A percentile compares a stretch with the other conserved stretches of the same genome.
These are phyloP conservation scores for Temnopleurus reevesii DNA, from an alignment of 53 echinoderm and acorn worm species.

Conservation along the genomic window DNA sequence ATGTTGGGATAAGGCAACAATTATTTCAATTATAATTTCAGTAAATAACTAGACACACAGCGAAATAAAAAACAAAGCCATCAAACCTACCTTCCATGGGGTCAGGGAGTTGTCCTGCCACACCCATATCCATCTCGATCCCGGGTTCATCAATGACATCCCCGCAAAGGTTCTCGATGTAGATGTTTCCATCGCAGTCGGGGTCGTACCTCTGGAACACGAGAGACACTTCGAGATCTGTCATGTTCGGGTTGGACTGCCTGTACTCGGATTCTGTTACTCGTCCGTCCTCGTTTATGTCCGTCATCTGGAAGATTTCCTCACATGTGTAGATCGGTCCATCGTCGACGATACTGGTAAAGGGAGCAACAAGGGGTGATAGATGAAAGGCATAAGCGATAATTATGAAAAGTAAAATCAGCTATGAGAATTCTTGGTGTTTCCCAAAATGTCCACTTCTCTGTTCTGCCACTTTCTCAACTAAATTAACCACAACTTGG, in stretches of 20 bases:
- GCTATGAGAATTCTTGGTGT: no score
- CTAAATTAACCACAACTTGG: no score
- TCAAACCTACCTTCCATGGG: constrained; percentile 47
- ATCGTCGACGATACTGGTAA: not conserved
- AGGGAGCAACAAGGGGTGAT: not conserved
- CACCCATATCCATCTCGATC: not conserved
- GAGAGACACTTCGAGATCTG: not conserved
- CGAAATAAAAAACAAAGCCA: not conserved
- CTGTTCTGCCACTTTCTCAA: no score
- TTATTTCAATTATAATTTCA: no score
- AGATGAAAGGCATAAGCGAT: not conserved
- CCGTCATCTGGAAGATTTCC: constrained; percentile 51
- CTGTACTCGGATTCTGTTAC: constrained; percentile 50
- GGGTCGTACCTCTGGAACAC: constrained; percentile 55
- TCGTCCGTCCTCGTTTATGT: constrained; percentile 21
- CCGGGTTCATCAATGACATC: not conserved
- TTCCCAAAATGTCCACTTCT: no score
- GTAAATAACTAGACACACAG: not conserved
- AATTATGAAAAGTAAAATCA: no score
- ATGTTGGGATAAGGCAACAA: no score
- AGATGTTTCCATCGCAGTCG: constrained; percentile 44
- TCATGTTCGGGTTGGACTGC: constrained; percentile 44
- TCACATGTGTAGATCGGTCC: constrained; percentile 16
- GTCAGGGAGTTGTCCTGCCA: constrained; percentile 7
- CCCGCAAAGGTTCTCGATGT: constrained; percentile 34